Base-by-base conservation (phyloP, 2,888 invertebrate genomes). In the Macropis europaea region DNA sequence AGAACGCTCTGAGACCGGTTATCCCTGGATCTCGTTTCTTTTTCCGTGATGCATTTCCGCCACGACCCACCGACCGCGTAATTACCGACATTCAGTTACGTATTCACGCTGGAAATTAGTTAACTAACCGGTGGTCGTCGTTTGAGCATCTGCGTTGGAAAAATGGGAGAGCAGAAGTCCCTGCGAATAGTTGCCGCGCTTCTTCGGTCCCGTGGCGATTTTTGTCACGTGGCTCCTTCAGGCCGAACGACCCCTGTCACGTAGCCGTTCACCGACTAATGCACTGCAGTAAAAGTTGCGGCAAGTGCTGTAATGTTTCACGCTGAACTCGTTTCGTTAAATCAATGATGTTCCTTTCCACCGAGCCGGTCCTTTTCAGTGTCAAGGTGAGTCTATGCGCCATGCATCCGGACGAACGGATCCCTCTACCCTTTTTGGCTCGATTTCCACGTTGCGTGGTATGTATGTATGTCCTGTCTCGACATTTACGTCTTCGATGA, bases 211-310 rank as follows among this genome's bases (percentile, higher is more conserved):
- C 5, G 28, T 0, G 26, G 2, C 15, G 13, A 26, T 28, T 17
- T 15, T 47, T 3, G 7, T 26, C 6, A 1, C 40, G 7, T 17
- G 7, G 6, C 9, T 11, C 28, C 11, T 3, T 13, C 13, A 15
- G 26, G 22, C n/a, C 15, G 2, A 34, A 28, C 38, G 26, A 19
- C 24, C 30, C 26, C 26, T 43, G 40, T 47, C 74, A 45, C 62
- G 57, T 59, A 73, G 69, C 59, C 30, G 24, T 9, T 47, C 26
- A 34, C 40, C 59, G 36, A 28, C 47, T 61, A 78, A 76, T 75
- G 73, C 78, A 71, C 69, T 82, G 82, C 82, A 73, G 80, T 68
- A 76, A 70, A 77, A 67, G 67, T 64, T 80, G 78, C 82, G 79
- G 80, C 73, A 76, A 79, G 72, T 64, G 72, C 52, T 40, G 52